Conservation (phyloP, 2,888 invertebrate genomes). For the Geophilus truncorum region DNA sequence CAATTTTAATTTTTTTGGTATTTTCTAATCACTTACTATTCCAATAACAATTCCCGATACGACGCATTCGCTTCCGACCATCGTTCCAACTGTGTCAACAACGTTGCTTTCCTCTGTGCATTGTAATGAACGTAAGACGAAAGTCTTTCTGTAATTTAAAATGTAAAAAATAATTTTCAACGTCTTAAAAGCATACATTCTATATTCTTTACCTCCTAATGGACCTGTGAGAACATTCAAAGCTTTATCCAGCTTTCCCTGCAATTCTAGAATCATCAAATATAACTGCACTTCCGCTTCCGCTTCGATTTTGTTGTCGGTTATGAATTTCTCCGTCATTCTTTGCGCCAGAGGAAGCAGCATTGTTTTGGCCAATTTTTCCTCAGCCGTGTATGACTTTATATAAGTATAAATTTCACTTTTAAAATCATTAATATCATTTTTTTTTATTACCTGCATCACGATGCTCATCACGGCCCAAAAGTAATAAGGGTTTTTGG, state of each 20-base stretch:
- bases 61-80: slow-evolving; percentile 70
- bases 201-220: slow-evolving; percentile 61
- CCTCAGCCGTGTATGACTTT: neutral
- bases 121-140: slow-evolving; percentile 60
- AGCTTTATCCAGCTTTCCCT: slow-evolving; percentile 73
- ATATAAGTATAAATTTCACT: neutral
- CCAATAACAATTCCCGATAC: slow-evolving; percentile 66
- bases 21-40: slow-evolving; percentile 58
- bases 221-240: slow-evolving; percentile 74
- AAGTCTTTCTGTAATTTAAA: slow-evolving; percentile 47
- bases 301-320: slow-evolving; percentile 76
- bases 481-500: slow-evolving; percentile 94
- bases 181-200: too few relatives aligned
- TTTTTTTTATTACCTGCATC: slow-evolving; percentile 74
- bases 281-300: slow-evolving; percentile 91
- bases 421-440: too few relatives aligned
- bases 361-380: slow-evolving; percentile 57
- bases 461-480: slow-evolving; percentile 98
- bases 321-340: slow-evolving; percentile 85
- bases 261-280: slow-evolving; percentile 71
- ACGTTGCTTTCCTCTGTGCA: slow-evolving; percentile 65
- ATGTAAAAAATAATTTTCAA: too few relatives aligned
- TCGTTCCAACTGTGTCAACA: slow-evolving; percentile 64
- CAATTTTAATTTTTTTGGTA: slow-evolving; percentile 28
- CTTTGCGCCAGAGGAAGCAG: slow-evolving; percentile 82